Evolutionary conservation across 2,888 invertebrate genomes (phyloP), one percentile per base, ranked within the genome.

Genomic region (Volucella zonaria): DNA sequence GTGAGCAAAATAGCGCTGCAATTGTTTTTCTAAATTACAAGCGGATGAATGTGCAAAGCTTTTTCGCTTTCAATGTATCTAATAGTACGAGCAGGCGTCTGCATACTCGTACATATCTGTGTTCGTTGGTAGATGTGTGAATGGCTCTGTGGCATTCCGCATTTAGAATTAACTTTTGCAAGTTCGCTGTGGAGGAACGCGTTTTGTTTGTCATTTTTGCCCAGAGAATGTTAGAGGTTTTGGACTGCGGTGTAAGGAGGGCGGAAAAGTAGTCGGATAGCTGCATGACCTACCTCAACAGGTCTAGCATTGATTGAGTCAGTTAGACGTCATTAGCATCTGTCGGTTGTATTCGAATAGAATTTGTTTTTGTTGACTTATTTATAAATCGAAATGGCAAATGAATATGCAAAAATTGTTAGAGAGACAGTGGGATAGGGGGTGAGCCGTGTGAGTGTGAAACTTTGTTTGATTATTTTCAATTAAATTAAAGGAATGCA

Each of bases 311-410:
- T 64, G 68, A 73, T 85, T 77, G 81, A 85, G 68, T 81, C 64
- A 79, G 79, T 75, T 70, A 70, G 85, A 77, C 85, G 81, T 85
- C 81, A 85, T 85, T 85, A 77, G 76, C 76, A 77, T 85, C 85
- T 85, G 76, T 59, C 68, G 62, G 68, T 42, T 45, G 45, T 62
- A 62, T 54, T 58, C 47, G 79, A 79, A 79, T 58, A 18, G 45
- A 31, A 31, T 31, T 31, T 31, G 31, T 31, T 31, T 31, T 42
- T 54, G 64, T 62, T 74, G 62, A 64, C 47, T 64, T 54, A 10
- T 23, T 67, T 58, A 56, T 70, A 31, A 31, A 49, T 47, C 11
- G 51, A 68, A 68, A 59, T 70, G 56, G 70, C 76, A 81, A 81
- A 81, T 85, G 43, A 71, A 80, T 71, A 47, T 67, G 71, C 56